A percentile compares a stretch with the other conserved stretches of the same genome.
Evolutionary conservation across 2,888 invertebrate species (phyloP).

Genomic region (Rhamnusium bicolor): DNA sequence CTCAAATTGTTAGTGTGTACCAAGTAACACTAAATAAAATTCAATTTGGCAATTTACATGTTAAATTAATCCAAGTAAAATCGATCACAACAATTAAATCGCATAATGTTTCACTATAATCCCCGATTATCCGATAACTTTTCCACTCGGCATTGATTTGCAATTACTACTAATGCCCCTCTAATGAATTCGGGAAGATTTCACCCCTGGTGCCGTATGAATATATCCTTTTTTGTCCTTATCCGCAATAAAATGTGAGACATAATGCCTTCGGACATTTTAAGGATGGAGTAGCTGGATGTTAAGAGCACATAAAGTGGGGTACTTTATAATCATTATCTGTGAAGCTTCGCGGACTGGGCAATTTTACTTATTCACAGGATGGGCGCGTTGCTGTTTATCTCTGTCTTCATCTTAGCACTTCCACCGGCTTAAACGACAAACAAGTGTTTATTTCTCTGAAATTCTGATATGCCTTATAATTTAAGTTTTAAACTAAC

Average conservation of each 20-base stretch:
- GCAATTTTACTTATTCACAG: constrained; percentile 57
- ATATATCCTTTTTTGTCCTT: constrained; percentile 16
- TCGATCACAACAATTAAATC: constrained; percentile 14
- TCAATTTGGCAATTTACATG: too few species aligned
- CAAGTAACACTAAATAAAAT: too few species aligned
- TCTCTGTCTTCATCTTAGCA: constrained; percentile 30
- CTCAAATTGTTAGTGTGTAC: too few species aligned
- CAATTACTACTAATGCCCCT: constrained; percentile 20
- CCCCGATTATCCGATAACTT: constrained; percentile 11
- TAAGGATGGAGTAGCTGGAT: constrained; percentile 60
- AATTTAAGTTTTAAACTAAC: constrained; percentile 28
- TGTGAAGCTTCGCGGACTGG: constrained; percentile 58
- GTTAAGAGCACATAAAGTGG: constrained; percentile 65
- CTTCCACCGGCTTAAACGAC: constrained; percentile 39
- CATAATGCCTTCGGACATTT: constrained; percentile 63
- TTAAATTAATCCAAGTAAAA: neutral
- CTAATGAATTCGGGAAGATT: constrained; percentile 17
- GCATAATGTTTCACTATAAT: constrained; percentile 16
- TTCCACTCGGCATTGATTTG: constrained; percentile 16
- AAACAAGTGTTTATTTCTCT: constrained; percentile 55
- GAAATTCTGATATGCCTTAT: constrained; percentile 50
- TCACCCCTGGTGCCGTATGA: neutral
- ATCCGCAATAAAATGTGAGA: constrained; percentile 42
- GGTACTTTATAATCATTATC: constrained; percentile 67
- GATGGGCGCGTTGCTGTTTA: constrained; percentile 30